These are phyloP conservation scores for Pantelozetes paolii DNA, from an alignment of 2,888 invertebrate genomes.

Conservation along the genomic window DNA sequence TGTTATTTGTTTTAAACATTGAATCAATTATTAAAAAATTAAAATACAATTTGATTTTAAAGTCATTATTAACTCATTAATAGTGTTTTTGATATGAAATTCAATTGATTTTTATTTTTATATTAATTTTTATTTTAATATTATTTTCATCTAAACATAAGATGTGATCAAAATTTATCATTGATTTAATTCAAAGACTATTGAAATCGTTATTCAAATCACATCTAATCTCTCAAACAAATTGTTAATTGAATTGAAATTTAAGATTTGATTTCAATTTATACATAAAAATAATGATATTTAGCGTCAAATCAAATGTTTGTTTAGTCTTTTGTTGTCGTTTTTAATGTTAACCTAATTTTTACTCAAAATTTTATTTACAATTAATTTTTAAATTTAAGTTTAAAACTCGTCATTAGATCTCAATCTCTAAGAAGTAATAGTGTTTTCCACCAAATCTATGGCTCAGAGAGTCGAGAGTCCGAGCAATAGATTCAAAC, in stretches of 20 bases:
- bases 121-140: neutral
- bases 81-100: no score
- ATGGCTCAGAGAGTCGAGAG: neutral
- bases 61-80: no score
- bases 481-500: neutral
- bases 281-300: slow-evolving; percentile 26
- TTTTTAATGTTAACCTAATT: neutral
- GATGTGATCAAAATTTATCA: neutral
- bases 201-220: neutral
- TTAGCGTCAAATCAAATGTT: slow-evolving; percentile 16
- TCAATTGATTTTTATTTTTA: no score
- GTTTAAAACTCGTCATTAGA: neutral
- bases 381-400: slow-evolving; percentile 4
- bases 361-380: neutral
- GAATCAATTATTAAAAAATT: neutral
- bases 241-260: neutral
- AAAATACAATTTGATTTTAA: neutral
- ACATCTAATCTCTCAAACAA: neutral
- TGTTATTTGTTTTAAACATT: no score
- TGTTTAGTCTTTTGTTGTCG: neutral
- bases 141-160: neutral
- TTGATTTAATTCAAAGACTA: neutral
- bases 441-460: no score
- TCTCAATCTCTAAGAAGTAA: neutral
- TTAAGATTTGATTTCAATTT: no score